Conservation (phyloP, 1,140 invertebrate genomes). For the Dendrolimus kikuchii region DNA sequence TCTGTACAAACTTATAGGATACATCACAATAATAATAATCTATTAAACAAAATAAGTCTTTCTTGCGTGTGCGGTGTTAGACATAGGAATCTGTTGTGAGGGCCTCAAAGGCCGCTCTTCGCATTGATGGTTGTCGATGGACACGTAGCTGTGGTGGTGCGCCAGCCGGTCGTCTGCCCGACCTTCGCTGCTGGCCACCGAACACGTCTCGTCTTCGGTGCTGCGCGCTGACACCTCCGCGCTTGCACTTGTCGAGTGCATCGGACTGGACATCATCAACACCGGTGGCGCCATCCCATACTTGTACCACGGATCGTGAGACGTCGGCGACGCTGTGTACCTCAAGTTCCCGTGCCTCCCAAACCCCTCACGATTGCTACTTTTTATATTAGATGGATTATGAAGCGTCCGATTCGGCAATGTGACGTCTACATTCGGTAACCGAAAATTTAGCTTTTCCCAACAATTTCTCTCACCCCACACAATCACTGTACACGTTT, state of each 20-base stretch:
- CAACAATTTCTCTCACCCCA: slow-evolving; percentile 92
- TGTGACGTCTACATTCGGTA: slow-evolving; percentile 81
- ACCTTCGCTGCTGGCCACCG: slow-evolving; percentile 63
- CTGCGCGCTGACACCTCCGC: slow-evolving; percentile 67
- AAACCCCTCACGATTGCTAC: slow-evolving; percentile 58
- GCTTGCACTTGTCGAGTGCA: slow-evolving; percentile 66
- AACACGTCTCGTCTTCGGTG: slow-evolving; percentile 69
- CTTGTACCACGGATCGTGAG: slow-evolving; percentile 70
- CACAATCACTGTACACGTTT: slow-evolving; percentile 87
- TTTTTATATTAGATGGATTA: slow-evolving; percentile 61
- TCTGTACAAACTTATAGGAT: slow-evolving; percentile 25
- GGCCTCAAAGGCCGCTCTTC: slow-evolving; percentile 65
- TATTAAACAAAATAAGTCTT: slow-evolving; percentile 71
- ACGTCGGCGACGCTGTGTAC: slow-evolving; percentile 68
- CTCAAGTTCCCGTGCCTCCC: slow-evolving; percentile 63
- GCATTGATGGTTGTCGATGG: slow-evolving; percentile 66
- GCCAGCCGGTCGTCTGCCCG: slow-evolving; percentile 59
- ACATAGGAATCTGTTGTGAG: slow-evolving; percentile 62
- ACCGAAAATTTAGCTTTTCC: slow-evolving; percentile 90
- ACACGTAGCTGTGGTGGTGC: slow-evolving; percentile 70
- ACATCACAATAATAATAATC: slow-evolving; percentile 29
- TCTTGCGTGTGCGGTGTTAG: slow-evolving; percentile 54
- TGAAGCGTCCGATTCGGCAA: slow-evolving; percentile 71
- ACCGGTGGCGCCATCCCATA: slow-evolving; percentile 66
- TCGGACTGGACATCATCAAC: slow-evolving; percentile 66